These are phyloP conservation scores for Mustela erminea DNA, from an alignment of 2,797 vertebrate species.

Conservation along the genomic window DNA sequence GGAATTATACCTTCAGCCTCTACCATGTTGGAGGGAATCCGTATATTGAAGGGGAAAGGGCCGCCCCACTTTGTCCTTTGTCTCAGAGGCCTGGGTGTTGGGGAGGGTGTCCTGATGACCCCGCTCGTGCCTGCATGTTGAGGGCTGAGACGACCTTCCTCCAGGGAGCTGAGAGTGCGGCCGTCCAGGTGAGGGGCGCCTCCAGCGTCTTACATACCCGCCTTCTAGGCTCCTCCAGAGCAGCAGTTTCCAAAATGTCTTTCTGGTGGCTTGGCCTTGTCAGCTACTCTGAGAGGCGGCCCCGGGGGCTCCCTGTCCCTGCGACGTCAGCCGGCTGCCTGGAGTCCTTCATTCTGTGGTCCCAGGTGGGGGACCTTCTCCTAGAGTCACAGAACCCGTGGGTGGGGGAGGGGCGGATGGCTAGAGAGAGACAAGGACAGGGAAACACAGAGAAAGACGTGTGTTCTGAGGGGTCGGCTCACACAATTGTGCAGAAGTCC, in stretches of 20 bases:
- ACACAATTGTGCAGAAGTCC: neutral
- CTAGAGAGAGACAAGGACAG: neutral
- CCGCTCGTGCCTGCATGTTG: fast-evolving
- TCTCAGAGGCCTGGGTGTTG: neutral
- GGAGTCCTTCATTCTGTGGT: neutral
- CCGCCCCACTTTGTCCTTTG: neutral
- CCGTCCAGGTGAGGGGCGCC: fast-evolving
- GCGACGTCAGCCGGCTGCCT: no score
- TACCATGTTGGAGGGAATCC: neutral
- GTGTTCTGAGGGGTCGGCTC: neutral
- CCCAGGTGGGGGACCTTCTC: neutral
- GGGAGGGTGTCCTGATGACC: neutral
- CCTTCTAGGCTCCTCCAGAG: neutral
- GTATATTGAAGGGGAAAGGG: neutral
- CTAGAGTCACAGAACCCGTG: no score
- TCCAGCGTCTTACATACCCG: fast-evolving
- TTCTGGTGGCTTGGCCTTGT: neutral
- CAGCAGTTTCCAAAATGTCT: neutral
- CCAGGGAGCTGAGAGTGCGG: no score
- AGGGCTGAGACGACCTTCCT: neutral
- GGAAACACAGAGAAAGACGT: neutral
- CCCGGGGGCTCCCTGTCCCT: no score
- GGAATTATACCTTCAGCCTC: neutral
- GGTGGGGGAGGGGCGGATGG: neutral
- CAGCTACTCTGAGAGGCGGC: neutral